Conservation (phyloP, 2,113 vertebrate genomes). For the Sebastes schlegelii region DNA sequence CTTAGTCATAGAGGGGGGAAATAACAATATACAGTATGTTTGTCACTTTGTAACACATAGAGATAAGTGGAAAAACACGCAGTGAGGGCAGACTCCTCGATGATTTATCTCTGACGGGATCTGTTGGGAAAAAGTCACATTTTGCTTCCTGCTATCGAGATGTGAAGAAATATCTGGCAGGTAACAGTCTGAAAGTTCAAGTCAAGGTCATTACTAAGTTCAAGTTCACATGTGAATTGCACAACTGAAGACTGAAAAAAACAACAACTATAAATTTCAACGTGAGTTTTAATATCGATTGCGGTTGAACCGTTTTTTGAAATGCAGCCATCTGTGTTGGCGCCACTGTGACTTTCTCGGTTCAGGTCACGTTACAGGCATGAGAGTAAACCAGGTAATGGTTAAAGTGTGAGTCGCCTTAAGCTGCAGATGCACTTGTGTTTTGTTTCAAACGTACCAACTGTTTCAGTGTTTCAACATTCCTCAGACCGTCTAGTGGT, state of each 20-base stretch:
- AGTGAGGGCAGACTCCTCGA: neutral
- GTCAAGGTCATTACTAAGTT: neutral
- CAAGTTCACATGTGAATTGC: neutral
- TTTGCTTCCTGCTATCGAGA: neutral
- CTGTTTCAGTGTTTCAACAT: neutral
- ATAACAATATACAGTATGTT: neutral
- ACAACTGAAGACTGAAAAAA: neutral
- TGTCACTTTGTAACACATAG: neutral
- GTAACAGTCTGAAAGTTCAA: neutral
- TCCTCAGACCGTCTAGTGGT: neutral
- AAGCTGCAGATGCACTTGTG: neutral
- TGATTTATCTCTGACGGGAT: neutral
- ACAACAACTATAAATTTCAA: neutral
- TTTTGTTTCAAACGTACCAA: neutral
- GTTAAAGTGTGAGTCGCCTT: neutral
- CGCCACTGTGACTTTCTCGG: neutral
- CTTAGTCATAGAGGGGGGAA: conserved; percentile 46
- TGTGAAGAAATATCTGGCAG: neutral
- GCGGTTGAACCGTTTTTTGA: neutral
- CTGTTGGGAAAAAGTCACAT: neutral
- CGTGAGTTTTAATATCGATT: neutral
- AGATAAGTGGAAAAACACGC: neutral
- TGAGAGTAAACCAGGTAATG: neutral
- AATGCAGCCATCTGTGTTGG: neutral
- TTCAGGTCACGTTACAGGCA: neutral